Evolutionary conservation across 2,888 invertebrate genomes (phyloP), one percentile per base, ranked within the genome.

Genomic region (Drosophila dives): DNA sequence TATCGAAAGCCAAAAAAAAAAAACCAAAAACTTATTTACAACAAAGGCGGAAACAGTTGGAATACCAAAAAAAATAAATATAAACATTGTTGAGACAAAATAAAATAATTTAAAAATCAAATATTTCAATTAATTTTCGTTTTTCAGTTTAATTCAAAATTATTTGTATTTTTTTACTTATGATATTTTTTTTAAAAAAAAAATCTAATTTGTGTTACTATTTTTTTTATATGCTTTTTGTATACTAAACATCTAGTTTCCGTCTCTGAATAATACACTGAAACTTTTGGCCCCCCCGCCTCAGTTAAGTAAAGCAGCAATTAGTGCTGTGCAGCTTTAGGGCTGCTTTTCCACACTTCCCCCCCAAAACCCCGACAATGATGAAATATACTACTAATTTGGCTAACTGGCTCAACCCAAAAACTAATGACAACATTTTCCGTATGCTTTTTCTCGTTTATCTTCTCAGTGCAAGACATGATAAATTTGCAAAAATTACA

Each of bases 401-500:
- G 68, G 60, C 73, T 54, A 72, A 69, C 56, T 74, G 80, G 64
- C 70, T 67, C 51, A 54, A 69, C 74, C 67, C 80, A 53, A 69
- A 77, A 88, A 86, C 86, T 86, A 86, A 87, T 89, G 87, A 77
- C 81, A 82, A 82, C 75, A 87, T 86, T 89, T 79, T 81, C 58
- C 62, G 61, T 78, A 51, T 67, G 69, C 70, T 65, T 75, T 78
- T 73, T 75, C 77, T 75, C 76, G 56, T 77, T 77, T 70, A 58
- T 77, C 75, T 70, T 69, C 55, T 20, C 90, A 93, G 93, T 93
- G 93, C 93, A 93, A 92, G 93, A 93, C 91, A 93, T 93, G 92
- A 88, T 93, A 91, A 93, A 93, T 92, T 92, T 93, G 86, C 93
- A 93, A 92, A 97, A 96, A 93, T 95, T 97, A 71, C 97, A 97